Percentiles rank a stretch among this genome's conserved stretches.
Conservation (phyloP, 64 coral and sea anemone genomes). For the Montipora capricornis region DNA sequence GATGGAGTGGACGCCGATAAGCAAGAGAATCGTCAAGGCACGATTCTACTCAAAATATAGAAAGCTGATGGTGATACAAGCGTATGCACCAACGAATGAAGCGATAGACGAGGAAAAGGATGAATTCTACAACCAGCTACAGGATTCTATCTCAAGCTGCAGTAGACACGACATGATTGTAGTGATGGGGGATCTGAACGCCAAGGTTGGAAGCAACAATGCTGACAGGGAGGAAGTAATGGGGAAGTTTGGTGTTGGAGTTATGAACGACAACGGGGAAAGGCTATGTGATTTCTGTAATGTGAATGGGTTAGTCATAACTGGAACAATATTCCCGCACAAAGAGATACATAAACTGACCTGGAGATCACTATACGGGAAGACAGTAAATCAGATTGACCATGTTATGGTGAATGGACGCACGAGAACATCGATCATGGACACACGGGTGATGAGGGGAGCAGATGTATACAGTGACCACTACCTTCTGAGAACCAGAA, state of each 20-base stretch:
- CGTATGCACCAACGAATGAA: slow-evolving; percentile 3
- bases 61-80: slow-evolving; percentile 34
- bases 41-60: slow-evolving; percentile 52
- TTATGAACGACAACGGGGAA: too few relatives aligned
- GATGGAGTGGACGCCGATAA: slow-evolving; percentile 58
- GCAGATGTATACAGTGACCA: too few relatives aligned
- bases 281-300: not conserved
- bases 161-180: not conserved
- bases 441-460: too few relatives aligned
- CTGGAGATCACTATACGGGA: slow-evolving; percentile 22
- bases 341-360: not conserved
- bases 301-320: slow-evolving; percentile 22
- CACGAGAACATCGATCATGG: too few relatives aligned
- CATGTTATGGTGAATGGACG: too few relatives aligned
- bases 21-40: not conserved
- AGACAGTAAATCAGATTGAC: too few relatives aligned
- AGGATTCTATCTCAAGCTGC: slow-evolving; percentile 24
- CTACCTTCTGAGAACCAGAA: too few relatives aligned
- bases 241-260: not conserved
- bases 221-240: slow-evolving; percentile 19
- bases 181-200: not conserved
- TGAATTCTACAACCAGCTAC: slow-evolving; percentile 1
- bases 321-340: not conserved
- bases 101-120: slow-evolving; percentile 47
- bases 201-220: not conserved